phyloP scores from a whole-genome alignment of 2,113 vertebrate species.

The Rhadina sibilatrix region DNA sequence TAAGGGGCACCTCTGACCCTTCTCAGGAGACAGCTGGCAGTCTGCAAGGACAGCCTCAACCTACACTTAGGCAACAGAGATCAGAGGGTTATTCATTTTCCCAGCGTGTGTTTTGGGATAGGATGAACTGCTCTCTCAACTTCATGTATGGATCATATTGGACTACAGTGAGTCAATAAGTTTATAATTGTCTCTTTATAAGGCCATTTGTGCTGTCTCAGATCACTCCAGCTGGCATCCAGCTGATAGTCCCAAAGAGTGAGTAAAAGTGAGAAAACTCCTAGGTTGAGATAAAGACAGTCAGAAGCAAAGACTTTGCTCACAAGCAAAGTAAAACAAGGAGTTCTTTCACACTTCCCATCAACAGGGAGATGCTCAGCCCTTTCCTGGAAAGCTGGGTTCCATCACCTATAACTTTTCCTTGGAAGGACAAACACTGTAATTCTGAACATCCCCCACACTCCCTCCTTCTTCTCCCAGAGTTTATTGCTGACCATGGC shows the following conservation, averaged over 20 bases:
- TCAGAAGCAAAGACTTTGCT: background rate
- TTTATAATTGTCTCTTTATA: background rate
- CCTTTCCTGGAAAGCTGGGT: background rate
- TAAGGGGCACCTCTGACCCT: background rate
- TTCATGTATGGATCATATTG: background rate
- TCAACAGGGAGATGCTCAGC: background rate
- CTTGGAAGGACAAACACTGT: background rate
- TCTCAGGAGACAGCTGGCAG: background rate
- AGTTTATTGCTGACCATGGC: background rate
- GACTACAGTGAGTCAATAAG: too few species aligned
- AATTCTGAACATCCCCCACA: background rate
- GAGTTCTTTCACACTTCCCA: background rate
- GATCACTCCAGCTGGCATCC: background rate
- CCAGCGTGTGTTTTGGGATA: background rate
- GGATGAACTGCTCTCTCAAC: background rate
- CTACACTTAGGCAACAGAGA: background rate
- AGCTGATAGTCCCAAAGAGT: background rate
- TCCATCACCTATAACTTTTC: fast-evolving
- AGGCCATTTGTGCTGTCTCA: background rate
- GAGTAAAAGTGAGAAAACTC: background rate
- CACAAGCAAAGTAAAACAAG: background rate
- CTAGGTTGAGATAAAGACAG: background rate
- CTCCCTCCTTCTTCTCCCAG: background rate
- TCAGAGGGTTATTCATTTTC: background rate
- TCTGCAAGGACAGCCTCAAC: background rate